These are phyloP conservation scores for Anticlea derivata DNA, from an alignment of 2,888 invertebrate species.

Conservation along the genomic window DNA sequence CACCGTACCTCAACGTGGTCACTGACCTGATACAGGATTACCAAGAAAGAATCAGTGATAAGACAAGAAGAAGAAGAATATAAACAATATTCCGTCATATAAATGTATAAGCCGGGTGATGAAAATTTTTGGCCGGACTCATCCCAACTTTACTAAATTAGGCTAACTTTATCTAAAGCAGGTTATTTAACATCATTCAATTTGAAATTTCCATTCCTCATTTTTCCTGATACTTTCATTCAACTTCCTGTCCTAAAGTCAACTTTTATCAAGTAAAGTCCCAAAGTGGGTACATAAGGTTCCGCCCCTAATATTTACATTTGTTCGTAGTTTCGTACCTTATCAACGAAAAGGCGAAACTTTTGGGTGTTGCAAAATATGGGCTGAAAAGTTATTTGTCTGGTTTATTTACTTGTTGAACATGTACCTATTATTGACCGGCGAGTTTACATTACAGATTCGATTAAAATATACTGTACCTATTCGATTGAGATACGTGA, in stretches of 20 bases:
- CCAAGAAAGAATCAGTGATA: too few species aligned
- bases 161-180: background rate
- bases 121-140: background rate
- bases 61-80: too few species aligned
- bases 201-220: slow-evolving; percentile 1
- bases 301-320: slow-evolving; percentile 27
- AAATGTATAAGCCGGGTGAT: background rate
- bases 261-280: slow-evolving; percentile 19
- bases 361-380: slow-evolving; percentile 32
- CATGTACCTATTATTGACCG: slow-evolving; percentile 5
- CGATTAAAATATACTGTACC: too few species aligned
- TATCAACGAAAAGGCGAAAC: slow-evolving; percentile 27
- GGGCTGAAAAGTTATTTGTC: slow-evolving; percentile 27
- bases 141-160: background rate
- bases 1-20: too few species aligned
- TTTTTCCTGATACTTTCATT: slow-evolving; percentile 12
- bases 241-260: slow-evolving; percentile 7
- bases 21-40: too few species aligned
- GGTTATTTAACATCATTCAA: slow-evolving; percentile 7
- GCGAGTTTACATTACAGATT: too few species aligned
- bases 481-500: too few species aligned
- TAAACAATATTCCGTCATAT: too few species aligned
- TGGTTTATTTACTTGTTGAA: slow-evolving; percentile 24
- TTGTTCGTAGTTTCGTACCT: too few species aligned
- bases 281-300: slow-evolving; percentile 19